Conservation (phyloP, 2,113 vertebrate species). For the Aleadryas rufinucha region DNA sequence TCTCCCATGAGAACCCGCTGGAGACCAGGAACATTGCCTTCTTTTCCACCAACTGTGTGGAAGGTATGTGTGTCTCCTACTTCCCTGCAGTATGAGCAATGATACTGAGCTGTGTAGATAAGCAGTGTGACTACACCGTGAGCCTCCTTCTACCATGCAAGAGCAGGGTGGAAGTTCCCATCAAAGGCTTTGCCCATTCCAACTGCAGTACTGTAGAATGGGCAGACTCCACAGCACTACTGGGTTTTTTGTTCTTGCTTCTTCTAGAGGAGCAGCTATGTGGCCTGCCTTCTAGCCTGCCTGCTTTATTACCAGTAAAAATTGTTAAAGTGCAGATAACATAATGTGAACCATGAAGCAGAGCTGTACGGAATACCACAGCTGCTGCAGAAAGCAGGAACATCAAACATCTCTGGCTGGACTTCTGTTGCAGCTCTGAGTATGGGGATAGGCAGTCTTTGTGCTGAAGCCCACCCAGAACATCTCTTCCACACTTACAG, state of each 20-base stretch:
- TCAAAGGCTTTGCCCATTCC: neutral
- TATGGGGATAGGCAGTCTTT: neutral
- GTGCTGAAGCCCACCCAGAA: neutral
- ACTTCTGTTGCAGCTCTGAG: neutral
- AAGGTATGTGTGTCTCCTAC: conserved; percentile 61
- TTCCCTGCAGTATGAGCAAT: neutral
- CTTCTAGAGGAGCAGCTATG: neutral
- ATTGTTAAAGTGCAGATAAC: neutral
- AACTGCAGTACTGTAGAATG: neutral
- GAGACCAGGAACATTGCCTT: conserved; percentile 85
- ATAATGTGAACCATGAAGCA: neutral
- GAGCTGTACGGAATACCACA: neutral
- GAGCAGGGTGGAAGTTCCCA: neutral
- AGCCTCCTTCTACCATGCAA: neutral
- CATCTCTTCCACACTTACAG: neutral
- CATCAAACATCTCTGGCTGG: neutral
- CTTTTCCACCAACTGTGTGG: conserved; percentile 84
- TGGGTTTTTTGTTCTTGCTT: neutral
- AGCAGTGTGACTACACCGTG: neutral
- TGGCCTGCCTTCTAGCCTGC: neutral
- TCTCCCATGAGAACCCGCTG: conserved; percentile 79
- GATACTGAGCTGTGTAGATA: neutral
- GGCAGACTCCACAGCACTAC: neutral
- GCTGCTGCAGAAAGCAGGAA: neutral
- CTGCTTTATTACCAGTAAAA: neutral